Evolutionary conservation across 2,888 invertebrate genomes (phyloP).

Genomic region (Pycnomerus fuliginosus): DNA sequence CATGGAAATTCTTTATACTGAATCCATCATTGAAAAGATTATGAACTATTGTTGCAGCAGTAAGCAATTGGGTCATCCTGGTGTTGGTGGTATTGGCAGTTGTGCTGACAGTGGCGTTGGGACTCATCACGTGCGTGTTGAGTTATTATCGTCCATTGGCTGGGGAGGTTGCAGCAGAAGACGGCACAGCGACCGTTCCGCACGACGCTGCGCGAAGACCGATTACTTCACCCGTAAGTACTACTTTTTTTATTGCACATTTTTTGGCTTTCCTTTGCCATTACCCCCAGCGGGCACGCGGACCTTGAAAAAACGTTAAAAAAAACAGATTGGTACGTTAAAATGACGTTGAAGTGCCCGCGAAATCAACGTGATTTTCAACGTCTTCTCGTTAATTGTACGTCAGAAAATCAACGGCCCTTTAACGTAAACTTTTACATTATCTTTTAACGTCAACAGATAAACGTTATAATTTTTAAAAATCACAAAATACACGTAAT

Average conservation of each 20-base stretch:
- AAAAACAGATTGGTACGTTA: too few relatives aligned
- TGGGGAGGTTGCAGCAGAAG: constrained; percentile 41
- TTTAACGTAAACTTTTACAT: too few relatives aligned
- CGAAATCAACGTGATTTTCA: too few relatives aligned
- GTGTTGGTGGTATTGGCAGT: constrained; percentile 46
- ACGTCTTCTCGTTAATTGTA: too few relatives aligned
- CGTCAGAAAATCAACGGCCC: too few relatives aligned
- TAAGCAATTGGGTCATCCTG: constrained; percentile 45
- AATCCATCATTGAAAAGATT: not conserved
- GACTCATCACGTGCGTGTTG: constrained; percentile 58
- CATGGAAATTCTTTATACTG: too few relatives aligned
- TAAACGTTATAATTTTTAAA: too few relatives aligned
- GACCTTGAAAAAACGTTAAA: too few relatives aligned
- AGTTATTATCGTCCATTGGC: constrained; percentile 61
- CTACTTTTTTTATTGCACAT: constrained; percentile 1
- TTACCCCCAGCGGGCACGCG: too few relatives aligned
- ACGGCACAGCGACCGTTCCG: constrained; percentile 46
- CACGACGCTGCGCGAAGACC: constrained; percentile 49
- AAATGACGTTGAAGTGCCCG: too few relatives aligned
- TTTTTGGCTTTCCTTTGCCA: constrained; percentile 1
- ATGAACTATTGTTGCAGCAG: constrained; percentile 36
- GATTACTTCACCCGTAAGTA: constrained; percentile 52
- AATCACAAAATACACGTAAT: too few relatives aligned
- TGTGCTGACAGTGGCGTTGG: constrained; percentile 47
- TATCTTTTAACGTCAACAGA: too few relatives aligned